phyloP scores from a whole-genome alignment of 2,113 vertebrate species.

The Carassius carassius region DNA sequence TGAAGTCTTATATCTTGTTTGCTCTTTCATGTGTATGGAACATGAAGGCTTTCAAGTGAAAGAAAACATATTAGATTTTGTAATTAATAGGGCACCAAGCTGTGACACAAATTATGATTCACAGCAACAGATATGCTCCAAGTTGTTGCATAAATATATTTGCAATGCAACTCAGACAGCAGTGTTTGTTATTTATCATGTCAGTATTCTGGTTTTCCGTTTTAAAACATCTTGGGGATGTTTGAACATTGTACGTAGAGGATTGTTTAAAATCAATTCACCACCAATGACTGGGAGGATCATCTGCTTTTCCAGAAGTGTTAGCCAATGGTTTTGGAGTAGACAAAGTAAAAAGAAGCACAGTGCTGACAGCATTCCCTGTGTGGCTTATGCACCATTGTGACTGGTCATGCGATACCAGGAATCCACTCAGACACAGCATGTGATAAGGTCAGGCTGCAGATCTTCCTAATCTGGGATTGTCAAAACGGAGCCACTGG shows the following conservation, averaged over 20 bases:
- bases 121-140: slow-evolving; percentile 73
- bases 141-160: slow-evolving; percentile 53
- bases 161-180: slow-evolving; percentile 28
- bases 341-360: slow-evolving; percentile 20
- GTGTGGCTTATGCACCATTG: slow-evolving; percentile 48
- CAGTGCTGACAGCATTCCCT: slow-evolving; percentile 33
- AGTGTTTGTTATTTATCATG: slow-evolving; percentile 23
- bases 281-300: background rate
- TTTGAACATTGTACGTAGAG: too few relatives aligned
- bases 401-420: slow-evolving; percentile 40
- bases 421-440: slow-evolving; percentile 13
- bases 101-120: slow-evolving; percentile 76
- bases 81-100: slow-evolving; percentile 80
- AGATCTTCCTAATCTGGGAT: slow-evolving; percentile 21
- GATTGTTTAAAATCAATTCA: background rate
- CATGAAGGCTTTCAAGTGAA: slow-evolving; percentile 76
- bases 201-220: background rate
- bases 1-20: slow-evolving; percentile 74
- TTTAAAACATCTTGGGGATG: background rate
- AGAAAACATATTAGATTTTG: slow-evolving; percentile 74
- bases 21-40: slow-evolving; percentile 73
- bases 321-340: background rate
- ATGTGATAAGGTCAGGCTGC: slow-evolving; percentile 45
- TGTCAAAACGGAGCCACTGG: slow-evolving; percentile 14
- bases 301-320: slow-evolving; percentile 20